Base-by-base conservation (phyloP, 2,797 vertebrate species). In the Gambusia yucatana region DNA sequence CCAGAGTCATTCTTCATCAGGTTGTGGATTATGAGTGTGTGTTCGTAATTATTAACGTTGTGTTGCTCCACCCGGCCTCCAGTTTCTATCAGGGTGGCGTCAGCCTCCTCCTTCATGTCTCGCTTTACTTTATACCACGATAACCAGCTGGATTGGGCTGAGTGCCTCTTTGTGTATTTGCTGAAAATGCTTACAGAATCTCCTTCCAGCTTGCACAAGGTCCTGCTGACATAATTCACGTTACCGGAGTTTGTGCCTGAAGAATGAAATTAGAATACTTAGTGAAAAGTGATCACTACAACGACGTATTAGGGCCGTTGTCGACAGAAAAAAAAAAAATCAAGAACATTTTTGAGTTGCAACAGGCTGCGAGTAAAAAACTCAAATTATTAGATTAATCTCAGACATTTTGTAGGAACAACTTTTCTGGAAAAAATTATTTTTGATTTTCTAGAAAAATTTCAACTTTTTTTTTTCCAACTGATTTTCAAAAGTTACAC, bases 1-100 rank as follows among this genome's bases (percentile, higher is more conserved):
- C 25, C 87, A 1, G 87, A 83, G 61, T 90, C 83, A 5, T 28
- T 79, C 77, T 20, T 76, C 74, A 10, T 73, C 75, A 90, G n/a
- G 3, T 82, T 36, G 52, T 33, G 44, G 7, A 92, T 78, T 41
- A 0, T 79, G 57, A 92, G 77, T 0, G 1, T 61, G 44, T 52
- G 36, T 1, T 33, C 57, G 14, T 71, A 55, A 11, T 6, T 2
- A 44, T n/a, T 6, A 2, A 28, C 16, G 2, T 47, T 10, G 20
- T 41, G 30, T 5, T 72, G 44, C 30, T 65, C 11, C 22, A 87
- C 55, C 25, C 9, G 80, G 17, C 14, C 16, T 9, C 17, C n/a
- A 30, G 5, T 55, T 5, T 71, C 25, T 3, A 9, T 55, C 4
- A 28, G 2, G 41, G 52, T 6, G 9, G 2, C 2, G 41, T 43